These are phyloP conservation scores for Phyllotreta striolata DNA, from an alignment of 2,888 invertebrate species.

Conservation along the genomic window DNA sequence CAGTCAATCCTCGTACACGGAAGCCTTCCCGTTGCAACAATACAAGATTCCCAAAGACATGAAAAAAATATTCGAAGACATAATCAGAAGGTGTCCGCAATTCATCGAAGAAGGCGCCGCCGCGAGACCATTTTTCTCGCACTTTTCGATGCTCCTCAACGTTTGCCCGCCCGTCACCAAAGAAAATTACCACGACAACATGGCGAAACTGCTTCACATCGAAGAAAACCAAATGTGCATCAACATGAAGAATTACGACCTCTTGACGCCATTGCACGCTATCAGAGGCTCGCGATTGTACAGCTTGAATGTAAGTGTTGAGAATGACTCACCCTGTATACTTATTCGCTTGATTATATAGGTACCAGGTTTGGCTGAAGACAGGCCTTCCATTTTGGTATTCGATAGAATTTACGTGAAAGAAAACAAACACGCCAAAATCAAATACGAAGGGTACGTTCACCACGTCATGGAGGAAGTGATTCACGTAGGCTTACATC, in stretches of 20 bases:
- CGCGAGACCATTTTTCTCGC: constrained; percentile 5
- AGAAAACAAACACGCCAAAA: constrained; percentile 31
- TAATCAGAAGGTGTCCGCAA: constrained; percentile 29
- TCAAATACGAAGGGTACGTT: constrained; percentile 53
- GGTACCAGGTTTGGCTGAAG: constrained; percentile 57
- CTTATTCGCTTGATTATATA: constrained; percentile 37
- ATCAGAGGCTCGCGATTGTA: constrained; percentile 24
- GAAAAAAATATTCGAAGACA: constrained; percentile 15
- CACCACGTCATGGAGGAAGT: constrained; percentile 45
- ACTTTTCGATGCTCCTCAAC: constrained; percentile 14
- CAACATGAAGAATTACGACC: constrained; percentile 53
- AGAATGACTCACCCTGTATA: not conserved
- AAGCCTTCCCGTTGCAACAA: constrained; percentile 18
- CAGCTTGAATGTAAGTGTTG: constrained; percentile 37
- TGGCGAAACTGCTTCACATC: constrained; percentile 49
- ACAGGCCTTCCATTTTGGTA: constrained; percentile 54
- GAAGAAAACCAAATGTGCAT: constrained; percentile 54
- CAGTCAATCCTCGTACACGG: constrained; percentile 32
- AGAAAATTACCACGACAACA: constrained; percentile 46
- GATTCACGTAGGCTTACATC: constrained; percentile 49
- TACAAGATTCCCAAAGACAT: constrained; percentile 28
- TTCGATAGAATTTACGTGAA: constrained; percentile 52
- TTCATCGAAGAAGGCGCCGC: constrained; percentile 22
- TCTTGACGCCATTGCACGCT: constrained; percentile 40
- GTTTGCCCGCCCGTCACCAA: constrained; percentile 35